Evolutionary conservation across 53 echinoderm and acorn worm genomes (phyloP), one percentile per base, ranked within the genome.

Genomic region (Holothuria scabra): DNA sequence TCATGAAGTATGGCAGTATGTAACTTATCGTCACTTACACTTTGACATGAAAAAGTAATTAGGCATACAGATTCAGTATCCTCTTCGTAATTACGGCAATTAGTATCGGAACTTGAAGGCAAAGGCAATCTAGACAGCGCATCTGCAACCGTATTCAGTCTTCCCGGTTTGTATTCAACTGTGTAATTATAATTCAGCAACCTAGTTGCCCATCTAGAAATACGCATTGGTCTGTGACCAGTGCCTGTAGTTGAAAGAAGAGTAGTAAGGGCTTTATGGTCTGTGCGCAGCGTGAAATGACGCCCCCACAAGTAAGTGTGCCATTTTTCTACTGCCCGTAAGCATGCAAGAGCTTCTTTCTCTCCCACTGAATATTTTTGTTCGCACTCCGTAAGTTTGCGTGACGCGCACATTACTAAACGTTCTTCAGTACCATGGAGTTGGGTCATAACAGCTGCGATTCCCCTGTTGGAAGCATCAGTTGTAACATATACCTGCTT

Each of bases 171-270:
- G 38, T 78, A 92, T 37, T 68, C 78, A 21, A 92, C 86, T 0
- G 31, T 20, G 75, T 85, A 88, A 29, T 92, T 70, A 64, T 85
- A 92, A 33, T 92, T 72, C 10, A 88, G 81, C 11, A 88, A 60
- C 14, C 88, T 57, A 14, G 88, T 74, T 28, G 65, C 85, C 88
- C 78, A 84, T 7, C 89, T n/a, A 25, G 74, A 63, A 48, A 90
- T 87, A 0, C 84, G 84, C 31, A 86, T 34, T 13, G 83, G 90
- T 31, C 87, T 70, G 35, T 86, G 90, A 44, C 86, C 90, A n/a
- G 86, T 86, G 21, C 92, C 92, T 23, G 82, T 65, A 23, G 86
- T 76, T 49, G 82, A 57, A 25, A 90, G 74, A 26, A 90, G 33
- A 5, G 72, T 72, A 18, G 72, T 72, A 46, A 72, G 72, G 0